Evolutionary conservation across 1,140 invertebrate genomes (phyloP), one percentile per base, ranked within the genome.

Genomic region (Scaptomyza pallida): DNA sequence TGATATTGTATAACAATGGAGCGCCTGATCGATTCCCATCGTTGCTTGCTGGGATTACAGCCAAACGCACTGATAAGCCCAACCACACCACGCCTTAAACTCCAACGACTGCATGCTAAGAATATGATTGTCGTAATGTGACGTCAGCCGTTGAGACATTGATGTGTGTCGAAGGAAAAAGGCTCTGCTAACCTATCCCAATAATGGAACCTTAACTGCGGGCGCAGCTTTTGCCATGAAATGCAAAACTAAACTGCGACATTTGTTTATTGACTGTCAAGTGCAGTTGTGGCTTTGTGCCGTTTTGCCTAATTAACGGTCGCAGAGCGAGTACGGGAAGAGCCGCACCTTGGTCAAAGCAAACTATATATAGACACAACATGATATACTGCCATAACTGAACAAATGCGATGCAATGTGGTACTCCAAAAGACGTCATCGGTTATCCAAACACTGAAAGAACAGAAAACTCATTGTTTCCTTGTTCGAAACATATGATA

Each of bases 191-290:
- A 75, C 67, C 72, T 85, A 75, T 62, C 72, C 72, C 80, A 85
- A 64, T 65, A 43, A 15, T 65, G 26, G 23, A 23, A 4, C 44
- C 62, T 19, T 41, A 64, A 47, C 43, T n/a, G n/a, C n/a, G n/a
- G n/a, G 40, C 26, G 17, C 12, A 23, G 16, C 33, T 10, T 19
- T 21, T 44, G 55, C 30, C 30, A 35, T 10, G 1, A 12, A 33
- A 86, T 88, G 82, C 68, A 85, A 85, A 85, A 45, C n/a, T 63
- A 60, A 64, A 74, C 50, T 60, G 80, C 77, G 69, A 59, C 72
- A 64, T 86, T 80, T 78, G 70, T 72, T 77, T 88, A 86, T 86
- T 81, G 70, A 72, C 74, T 75, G 77, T 19, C 55, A 77, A 74
- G 61, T 71, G 62, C 52, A 73, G 23, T 62, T 26, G n/a, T n/a